phyloP scores from a whole-genome alignment of 2,113 vertebrate species.

The Promerops cafer region DNA sequence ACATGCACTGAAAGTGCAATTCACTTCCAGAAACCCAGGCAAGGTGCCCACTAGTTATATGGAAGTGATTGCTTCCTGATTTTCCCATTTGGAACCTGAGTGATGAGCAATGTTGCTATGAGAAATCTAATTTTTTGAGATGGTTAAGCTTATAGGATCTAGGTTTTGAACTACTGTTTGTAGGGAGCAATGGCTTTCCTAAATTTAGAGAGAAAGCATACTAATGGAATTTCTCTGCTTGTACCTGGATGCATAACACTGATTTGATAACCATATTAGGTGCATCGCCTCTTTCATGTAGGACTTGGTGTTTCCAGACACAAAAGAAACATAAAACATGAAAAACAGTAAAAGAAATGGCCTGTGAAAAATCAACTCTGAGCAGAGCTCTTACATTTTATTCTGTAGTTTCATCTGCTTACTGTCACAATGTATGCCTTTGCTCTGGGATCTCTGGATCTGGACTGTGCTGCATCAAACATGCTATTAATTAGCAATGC shows the following conservation, averaged over 20 bases:
- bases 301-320: background rate
- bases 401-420: conserved; percentile 35
- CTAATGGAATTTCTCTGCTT: background rate
- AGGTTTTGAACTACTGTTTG: background rate
- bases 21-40: background rate
- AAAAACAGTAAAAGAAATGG: background rate
- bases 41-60: background rate
- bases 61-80: background rate
- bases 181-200: background rate
- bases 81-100: background rate
- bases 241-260: background rate
- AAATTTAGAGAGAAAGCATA: background rate
- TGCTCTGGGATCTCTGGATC: conserved; percentile 37
- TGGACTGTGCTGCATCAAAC: conserved; percentile 34
- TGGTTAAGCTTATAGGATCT: background rate
- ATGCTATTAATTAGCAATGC: conserved; percentile 58
- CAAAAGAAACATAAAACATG: background rate
- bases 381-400: background rate
- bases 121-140: background rate
- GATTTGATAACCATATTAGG: background rate
- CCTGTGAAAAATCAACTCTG: background rate
- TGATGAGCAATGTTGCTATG: background rate
- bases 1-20: background rate
- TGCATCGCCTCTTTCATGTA: background rate
- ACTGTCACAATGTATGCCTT: background rate